Percentiles rank a stretch among this genome's conserved stretches.
These are phyloP conservation scores for Eueides isabella DNA, from an alignment of 1,140 invertebrate genomes.

Conservation along the genomic window DNA sequence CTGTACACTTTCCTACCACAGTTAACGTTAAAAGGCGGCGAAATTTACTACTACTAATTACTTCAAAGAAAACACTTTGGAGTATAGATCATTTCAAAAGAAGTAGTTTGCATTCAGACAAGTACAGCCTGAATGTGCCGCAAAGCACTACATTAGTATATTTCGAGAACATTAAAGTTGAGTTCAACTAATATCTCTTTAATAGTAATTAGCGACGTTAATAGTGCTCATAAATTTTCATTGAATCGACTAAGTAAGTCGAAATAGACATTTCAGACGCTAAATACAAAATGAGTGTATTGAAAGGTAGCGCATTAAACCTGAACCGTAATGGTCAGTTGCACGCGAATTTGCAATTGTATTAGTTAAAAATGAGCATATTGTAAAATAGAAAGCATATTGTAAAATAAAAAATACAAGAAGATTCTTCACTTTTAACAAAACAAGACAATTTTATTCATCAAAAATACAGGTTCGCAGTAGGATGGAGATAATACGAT, in stretches of 20 bases:
- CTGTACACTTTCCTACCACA: no score
- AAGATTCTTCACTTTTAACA: not conserved
- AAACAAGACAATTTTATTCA: constrained; percentile 54
- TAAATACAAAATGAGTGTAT: not conserved
- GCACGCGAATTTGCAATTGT: not conserved
- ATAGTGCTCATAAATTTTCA: not conserved
- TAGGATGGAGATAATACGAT: constrained; percentile 88
- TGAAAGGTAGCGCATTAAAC: not conserved
- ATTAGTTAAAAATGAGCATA: not conserved
- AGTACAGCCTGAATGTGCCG: no score
- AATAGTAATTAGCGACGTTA: not conserved
- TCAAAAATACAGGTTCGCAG: constrained; percentile 85
- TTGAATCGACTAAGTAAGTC: not conserved
- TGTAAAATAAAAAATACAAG: not conserved
- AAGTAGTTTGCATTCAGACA: no score
- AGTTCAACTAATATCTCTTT: not conserved
- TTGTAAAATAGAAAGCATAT: not conserved
- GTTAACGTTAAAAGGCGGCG: no score
- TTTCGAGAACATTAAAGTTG: no score
- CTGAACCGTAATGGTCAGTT: not conserved
- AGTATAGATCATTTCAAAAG: no score
- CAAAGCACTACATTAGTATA: no score
- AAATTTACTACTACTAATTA: no score
- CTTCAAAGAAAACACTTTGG: no score
- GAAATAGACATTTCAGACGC: not conserved